phyloP scores from a whole-genome alignment of 1,140 invertebrate species.

The Lepidurus couesii region DNA sequence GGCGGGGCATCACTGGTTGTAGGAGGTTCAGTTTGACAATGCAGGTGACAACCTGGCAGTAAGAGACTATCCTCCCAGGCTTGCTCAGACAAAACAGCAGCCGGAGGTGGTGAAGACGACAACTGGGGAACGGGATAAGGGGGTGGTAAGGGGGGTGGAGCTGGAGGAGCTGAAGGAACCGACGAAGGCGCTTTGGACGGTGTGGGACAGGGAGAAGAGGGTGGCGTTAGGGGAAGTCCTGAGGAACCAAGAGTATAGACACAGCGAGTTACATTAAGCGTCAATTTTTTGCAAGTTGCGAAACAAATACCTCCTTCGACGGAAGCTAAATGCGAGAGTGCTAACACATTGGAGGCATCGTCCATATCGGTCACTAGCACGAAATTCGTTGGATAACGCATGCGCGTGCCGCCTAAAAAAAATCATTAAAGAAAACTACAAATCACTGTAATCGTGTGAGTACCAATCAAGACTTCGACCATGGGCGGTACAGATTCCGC shows the following conservation, averaged over 20 bases:
- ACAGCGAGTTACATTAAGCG: no score
- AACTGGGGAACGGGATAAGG: conserved; percentile 15
- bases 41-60: conserved; percentile 37
- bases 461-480: conserved; percentile 62
- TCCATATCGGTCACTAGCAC: conserved; percentile 86
- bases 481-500: conserved; percentile 53
- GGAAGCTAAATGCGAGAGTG: conserved; percentile 27
- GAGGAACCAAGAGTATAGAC: background rate
- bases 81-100: conserved; percentile 56
- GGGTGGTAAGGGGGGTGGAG: background rate
- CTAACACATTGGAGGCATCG: conserved; percentile 33
- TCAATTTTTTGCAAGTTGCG: background rate
- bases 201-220: conserved; percentile 17
- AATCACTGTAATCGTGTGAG: conserved; percentile 43
- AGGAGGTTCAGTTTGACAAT: conserved; percentile 34
- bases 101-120: conserved; percentile 17
- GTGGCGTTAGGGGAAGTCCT: conserved; percentile 28
- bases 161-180: conserved; percentile 14
- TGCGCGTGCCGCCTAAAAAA: conserved; percentile 67
- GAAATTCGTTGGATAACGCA: conserved; percentile 91
- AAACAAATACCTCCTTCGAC: conserved; percentile 29
- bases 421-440: background rate
- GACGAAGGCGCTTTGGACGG: conserved; percentile 24
- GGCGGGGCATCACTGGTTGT: conserved; percentile 36
- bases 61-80: conserved; percentile 66